Percentiles rank a stretch among this genome's conserved stretches.
phyloP scores from a whole-genome alignment of 2,888 invertebrate species.

The Neoascia interrupta region DNA sequence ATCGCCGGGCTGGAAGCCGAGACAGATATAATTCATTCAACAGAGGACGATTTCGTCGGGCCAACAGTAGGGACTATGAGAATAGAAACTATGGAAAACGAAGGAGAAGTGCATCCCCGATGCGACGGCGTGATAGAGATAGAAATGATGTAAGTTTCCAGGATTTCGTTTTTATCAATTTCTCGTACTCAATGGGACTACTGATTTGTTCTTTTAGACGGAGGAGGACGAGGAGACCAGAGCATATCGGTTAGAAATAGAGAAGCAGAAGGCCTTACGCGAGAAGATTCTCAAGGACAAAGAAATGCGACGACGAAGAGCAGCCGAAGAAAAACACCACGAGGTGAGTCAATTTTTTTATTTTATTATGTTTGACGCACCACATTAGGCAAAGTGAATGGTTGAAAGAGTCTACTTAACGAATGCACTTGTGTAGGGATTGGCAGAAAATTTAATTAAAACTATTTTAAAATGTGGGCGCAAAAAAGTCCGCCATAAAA shows the following conservation, averaged over 20 bases:
- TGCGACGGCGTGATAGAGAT: slow-evolving; percentile 73
- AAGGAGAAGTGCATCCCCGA: slow-evolving; percentile 77
- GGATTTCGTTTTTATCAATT: background rate
- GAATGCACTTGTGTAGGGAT: too few relatives aligned
- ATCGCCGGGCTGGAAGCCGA: slow-evolving; percentile 71
- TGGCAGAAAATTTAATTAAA: too few relatives aligned
- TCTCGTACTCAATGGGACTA: background rate
- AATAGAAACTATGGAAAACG: slow-evolving; percentile 76
- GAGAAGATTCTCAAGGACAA: slow-evolving; percentile 80
- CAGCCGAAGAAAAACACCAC: slow-evolving; percentile 78
- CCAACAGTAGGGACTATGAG: slow-evolving; percentile 75
- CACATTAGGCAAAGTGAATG: too few relatives aligned
- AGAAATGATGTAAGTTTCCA: slow-evolving; percentile 74
- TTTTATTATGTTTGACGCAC: background rate
- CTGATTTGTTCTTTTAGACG: slow-evolving; percentile 71
- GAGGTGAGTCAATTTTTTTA: slow-evolving; percentile 76
- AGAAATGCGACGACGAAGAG: slow-evolving; percentile 80
- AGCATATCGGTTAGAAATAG: slow-evolving; percentile 80
- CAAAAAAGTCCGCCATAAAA: too few relatives aligned
- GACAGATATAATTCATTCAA: slow-evolving; percentile 70
- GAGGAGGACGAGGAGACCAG: slow-evolving; percentile 81
- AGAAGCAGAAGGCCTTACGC: slow-evolving; percentile 80
- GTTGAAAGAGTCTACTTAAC: too few relatives aligned
- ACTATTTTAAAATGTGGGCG: too few relatives aligned
- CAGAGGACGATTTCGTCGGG: slow-evolving; percentile 72